Base-by-base conservation (phyloP, 1,140 invertebrate species). In the Drosophila sp. region DNA sequence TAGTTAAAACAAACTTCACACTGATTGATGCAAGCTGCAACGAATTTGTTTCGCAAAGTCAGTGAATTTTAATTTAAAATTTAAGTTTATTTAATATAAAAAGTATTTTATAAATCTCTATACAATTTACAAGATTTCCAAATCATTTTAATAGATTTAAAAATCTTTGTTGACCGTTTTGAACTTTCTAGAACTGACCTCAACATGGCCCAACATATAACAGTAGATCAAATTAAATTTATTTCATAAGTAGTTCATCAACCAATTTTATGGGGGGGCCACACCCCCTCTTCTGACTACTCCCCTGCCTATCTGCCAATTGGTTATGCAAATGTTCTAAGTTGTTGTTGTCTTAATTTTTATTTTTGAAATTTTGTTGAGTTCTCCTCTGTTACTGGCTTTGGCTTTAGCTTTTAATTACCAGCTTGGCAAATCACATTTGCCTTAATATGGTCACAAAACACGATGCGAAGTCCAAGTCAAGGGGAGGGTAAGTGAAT, bases 371-470 rank as follows among this genome's bases (percentile, higher is more conserved):
- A 10, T 27, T 50, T 50, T 50, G 44, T n/a, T 68, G 50, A 73
- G 65, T 75, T 75, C 54, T 75, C 82, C 35, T 8, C 35, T 38
- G 33, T 11, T 54, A 74, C 79, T 65, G 32, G 60, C 75, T 84
- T 68, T 75, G 77, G 71, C 75, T 77, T 40, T 73, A 79, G 65
- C 61, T 89, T 84, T 89, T 89, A 89, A 89, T 89, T 89, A 76
- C 84, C 77, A 77, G 80, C 84, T 65, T 78, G 68, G 83, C 79
- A 79, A 89, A 89, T 84, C 84, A 71, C 71, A 78, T 78, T 86
- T 89, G 80, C 68, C 84, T 80, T 55, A 78, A 89, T 89, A 89
- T 89, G 84, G 84, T 72, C 84, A 80, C 62, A 84, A 72, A 80
- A 44, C 83, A 63, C 79, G 67, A 44, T 66, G 56, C 72, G 25